phyloP scores from a whole-genome alignment of 2,888 invertebrate species.

The Lithophane socia region DNA sequence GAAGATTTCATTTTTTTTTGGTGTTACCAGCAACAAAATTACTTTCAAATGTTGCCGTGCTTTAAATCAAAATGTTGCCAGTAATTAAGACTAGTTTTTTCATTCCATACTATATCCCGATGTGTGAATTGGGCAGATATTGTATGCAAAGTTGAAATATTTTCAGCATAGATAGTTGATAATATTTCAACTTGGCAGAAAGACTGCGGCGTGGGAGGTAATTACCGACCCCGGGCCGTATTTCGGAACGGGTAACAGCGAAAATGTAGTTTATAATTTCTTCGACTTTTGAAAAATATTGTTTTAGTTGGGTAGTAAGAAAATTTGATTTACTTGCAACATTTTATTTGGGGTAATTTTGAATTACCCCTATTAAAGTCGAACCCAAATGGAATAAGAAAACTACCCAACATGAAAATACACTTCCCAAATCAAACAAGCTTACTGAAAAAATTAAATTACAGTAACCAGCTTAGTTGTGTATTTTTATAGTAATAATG shows the following conservation, averaged over 20 bases:
- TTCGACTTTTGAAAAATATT: not conserved
- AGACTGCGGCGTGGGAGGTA: conserved; percentile 63
- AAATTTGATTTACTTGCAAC: not conserved
- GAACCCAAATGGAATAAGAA: not conserved
- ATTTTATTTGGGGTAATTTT: not conserved
- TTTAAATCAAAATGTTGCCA: conserved; percentile 50
- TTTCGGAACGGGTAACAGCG: conserved; percentile 11
- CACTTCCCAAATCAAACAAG: not conserved
- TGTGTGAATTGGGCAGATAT: conserved; percentile 70
- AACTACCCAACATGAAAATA: not conserved
- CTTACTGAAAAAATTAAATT: not conserved
- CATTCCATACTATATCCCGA: conserved; percentile 61
- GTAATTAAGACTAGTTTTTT: conserved; percentile 59
- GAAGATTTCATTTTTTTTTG: conserved; percentile 26
- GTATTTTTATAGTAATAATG: not conserved
- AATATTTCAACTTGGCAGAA: conserved; percentile 62
- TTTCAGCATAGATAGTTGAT: conserved; percentile 16
- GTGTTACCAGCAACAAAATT: conserved; percentile 37
- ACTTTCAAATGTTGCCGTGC: conserved; percentile 27
- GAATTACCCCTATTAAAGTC: not conserved
- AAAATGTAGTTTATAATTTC: not conserved
- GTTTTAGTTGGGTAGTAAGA: not conserved
- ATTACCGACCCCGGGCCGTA: conserved; percentile 20
- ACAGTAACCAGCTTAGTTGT: not conserved
- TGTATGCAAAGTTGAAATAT: conserved; percentile 56